Percentiles rank a stretch among this genome's conserved stretches.
These are phyloP conservation scores for Halcyon malimbica DNA, from an alignment of 2,113 vertebrate genomes.

Conservation along the genomic window DNA sequence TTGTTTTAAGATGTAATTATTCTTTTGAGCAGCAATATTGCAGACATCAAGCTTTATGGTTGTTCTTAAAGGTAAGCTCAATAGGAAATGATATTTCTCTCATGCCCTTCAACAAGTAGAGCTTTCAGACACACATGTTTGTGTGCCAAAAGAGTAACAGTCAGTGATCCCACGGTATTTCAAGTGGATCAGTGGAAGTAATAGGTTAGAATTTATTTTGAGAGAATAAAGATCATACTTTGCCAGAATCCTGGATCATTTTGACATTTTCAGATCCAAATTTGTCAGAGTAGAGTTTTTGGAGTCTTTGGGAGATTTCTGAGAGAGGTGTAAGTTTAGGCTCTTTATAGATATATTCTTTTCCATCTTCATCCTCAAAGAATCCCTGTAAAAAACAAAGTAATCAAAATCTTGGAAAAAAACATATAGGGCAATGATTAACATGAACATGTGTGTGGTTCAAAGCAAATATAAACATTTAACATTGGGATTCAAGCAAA, in stretches of 20 bases:
- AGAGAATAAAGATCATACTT: slow-evolving; percentile 74
- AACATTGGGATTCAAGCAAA: slow-evolving; percentile 52
- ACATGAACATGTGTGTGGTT: not conserved
- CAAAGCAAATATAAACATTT: slow-evolving; percentile 43
- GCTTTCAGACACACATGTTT: not conserved
- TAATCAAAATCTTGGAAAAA: slow-evolving; percentile 1
- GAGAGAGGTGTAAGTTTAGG: slow-evolving; percentile 96
- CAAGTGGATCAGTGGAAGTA: not conserved
- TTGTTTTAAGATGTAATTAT: not conserved
- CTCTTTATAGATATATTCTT: slow-evolving; percentile 99
- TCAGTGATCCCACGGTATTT: not conserved
- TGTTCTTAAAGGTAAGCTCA: not conserved
- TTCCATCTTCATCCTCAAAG: slow-evolving; percentile 97
- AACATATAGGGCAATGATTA: not conserved
- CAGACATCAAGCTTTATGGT: not conserved
- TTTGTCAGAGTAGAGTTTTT: slow-evolving; percentile 97
- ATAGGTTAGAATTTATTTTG: not conserved
- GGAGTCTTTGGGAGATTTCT: slow-evolving; percentile 95
- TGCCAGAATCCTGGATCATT: slow-evolving; percentile 98
- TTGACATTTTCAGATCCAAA: slow-evolving; percentile 98
- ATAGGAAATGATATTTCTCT: not conserved
- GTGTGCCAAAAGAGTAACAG: not conserved
- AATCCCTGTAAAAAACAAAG: slow-evolving; percentile 84
- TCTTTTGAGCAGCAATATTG: not conserved
- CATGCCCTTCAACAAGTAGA: not conserved